Conservation (phyloP, 2,888 invertebrate species). For the Parasteatoda lunata region DNA sequence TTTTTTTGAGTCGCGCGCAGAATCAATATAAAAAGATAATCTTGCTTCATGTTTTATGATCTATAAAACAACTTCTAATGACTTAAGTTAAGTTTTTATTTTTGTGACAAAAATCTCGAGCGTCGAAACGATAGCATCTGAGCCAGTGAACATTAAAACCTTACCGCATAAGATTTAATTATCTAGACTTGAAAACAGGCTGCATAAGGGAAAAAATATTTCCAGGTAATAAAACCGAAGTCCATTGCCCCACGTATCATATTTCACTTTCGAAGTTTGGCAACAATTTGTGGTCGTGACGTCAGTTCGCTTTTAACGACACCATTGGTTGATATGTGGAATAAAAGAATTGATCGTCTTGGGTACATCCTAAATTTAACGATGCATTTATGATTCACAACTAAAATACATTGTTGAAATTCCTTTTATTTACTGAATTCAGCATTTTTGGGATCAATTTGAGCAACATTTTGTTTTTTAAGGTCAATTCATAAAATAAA, state of each 20-base stretch:
- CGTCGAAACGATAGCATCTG: neutral
- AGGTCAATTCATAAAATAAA: neutral
- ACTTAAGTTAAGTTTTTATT: conserved; percentile 29
- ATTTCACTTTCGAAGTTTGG: conserved; percentile 33
- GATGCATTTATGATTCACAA: conserved; percentile 45
- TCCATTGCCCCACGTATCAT: conserved; percentile 15
- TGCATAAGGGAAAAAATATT: conserved; percentile 11
- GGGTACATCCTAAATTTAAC: conserved; percentile 25
- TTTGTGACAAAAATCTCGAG: conserved; percentile 20
- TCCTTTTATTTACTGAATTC: neutral
- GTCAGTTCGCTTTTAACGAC: conserved; percentile 31
- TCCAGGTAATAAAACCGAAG: conserved; percentile 31
- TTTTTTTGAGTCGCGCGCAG: conserved; percentile 7
- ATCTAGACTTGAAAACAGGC: conserved; percentile 32
- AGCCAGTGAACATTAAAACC: conserved; percentile 22
- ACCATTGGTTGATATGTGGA: neutral
- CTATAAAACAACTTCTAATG: conserved; percentile 50
- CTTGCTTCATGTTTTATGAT: conserved; percentile 26
- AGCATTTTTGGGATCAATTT: conserved; percentile 18
- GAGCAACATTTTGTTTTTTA: neutral
- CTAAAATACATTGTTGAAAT: conserved; percentile 23
- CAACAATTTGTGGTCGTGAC: conserved; percentile 35
- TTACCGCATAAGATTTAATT: conserved; percentile 33
- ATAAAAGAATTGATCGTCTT: conserved; percentile 32
- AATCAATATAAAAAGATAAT: conserved; percentile 11